Evolutionary conservation across 2,888 invertebrate species (phyloP).

Genomic region (Sacculina carcini): DNA sequence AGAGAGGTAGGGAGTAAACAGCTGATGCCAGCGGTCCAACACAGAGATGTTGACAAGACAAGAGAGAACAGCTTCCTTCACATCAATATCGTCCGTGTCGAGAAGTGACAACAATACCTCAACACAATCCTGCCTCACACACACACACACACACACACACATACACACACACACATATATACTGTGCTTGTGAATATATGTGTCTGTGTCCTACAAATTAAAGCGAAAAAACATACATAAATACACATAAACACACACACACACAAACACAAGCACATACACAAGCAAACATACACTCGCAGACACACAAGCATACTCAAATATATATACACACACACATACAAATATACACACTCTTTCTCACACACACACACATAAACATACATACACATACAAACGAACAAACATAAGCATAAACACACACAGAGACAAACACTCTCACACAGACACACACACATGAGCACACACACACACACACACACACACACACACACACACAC

Average conservation of each 20-base stretch:
- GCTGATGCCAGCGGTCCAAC: conserved; percentile 3
- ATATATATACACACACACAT: background rate
- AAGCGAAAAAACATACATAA: background rate
- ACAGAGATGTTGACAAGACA: conserved; percentile 3
- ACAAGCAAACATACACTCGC: background rate
- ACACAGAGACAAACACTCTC: background rate
- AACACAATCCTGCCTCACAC: background rate
- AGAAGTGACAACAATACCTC: background rate
- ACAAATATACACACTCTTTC: background rate
- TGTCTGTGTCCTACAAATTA: background rate
- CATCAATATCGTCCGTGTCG: conserved; percentile 2
- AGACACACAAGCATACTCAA: background rate
- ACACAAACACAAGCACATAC: background rate
- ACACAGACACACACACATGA: background rate
- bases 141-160: too few species aligned
- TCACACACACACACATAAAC: background rate
- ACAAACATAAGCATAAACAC: background rate
- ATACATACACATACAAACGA: background rate
- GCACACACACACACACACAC: background rate
- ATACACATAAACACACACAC: background rate
- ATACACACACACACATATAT: too few species aligned
- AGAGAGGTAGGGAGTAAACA: background rate
- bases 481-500: background rate
- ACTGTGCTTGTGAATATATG: background rate
- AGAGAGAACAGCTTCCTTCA: background rate